Evolutionary conservation across 92 coral and sea anemone genomes (phyloP), one percentile per base, ranked within the genome.

Genomic region (Actinostola sp.): DNA sequence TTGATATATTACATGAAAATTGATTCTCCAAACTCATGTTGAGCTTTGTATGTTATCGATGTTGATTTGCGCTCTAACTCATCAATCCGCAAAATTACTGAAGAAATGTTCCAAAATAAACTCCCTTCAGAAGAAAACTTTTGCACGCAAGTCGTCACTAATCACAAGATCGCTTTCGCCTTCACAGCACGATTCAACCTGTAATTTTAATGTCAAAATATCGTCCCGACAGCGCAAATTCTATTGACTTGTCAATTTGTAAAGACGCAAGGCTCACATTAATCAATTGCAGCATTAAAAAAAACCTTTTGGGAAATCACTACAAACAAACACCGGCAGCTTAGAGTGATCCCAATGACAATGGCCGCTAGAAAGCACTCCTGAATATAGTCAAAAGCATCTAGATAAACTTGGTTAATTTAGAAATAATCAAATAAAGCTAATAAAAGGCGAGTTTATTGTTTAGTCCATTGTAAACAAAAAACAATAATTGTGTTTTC

Each of bases 251-350:
- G 21, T 33, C 46, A 68, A 49, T 58, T 61, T 9, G 1, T 17
- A 61, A 17, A 17, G 30, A 61, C 49, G 17, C 9, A n/a, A 32
- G 29, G 31, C 21, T 8, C 74, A 33, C 46, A 29, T 68, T 68
- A 34, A 68, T 68, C 56, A 52, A 50, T 68, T 50, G 28, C 16
- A 35, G 74, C 62, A 50, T 68, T 51, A 68, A 68, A 44, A 15
- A 20, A 33, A 68, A 33, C 74, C 74, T 68, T 33, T 52, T 68
- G 74, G 63, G 74, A 68, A 61, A 20, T 56, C 8, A 50, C 24
- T 34, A 11, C 25, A 68, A 50, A 27, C 61, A 52, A 6, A 50
- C 23, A 33, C 7, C 50, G 19, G n/a, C 33, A 49, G 63, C 16
- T 38, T 39, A 68, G 3, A 0, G 10, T 51, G 51, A 68, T 51